Percentiles rank a stretch among this genome's conserved stretches.
Evolutionary conservation across 1,140 invertebrate species (phyloP).

Genomic region (Micrasema longulum): DNA sequence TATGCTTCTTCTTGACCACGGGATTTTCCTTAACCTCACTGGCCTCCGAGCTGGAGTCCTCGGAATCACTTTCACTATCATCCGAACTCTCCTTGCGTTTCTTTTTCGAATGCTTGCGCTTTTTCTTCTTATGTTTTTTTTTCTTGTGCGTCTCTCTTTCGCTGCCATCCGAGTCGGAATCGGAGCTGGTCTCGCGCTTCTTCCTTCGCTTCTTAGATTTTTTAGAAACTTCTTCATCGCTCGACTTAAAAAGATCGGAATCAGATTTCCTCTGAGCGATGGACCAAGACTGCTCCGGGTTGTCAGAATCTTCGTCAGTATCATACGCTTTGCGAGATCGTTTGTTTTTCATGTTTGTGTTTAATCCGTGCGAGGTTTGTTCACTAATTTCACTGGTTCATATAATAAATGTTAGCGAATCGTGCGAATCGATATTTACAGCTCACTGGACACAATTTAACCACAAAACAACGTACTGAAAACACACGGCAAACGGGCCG

Average conservation of each 20-base stretch:
- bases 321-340: constrained; percentile 21
- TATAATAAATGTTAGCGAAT: too few species aligned
- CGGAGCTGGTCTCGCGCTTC: constrained; percentile 59
- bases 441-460: too few species aligned
- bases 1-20: constrained; percentile 64
- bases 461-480: too few species aligned
- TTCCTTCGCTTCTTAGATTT: constrained; percentile 62
- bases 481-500: too few species aligned
- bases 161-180: constrained; percentile 62
- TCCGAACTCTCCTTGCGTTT: constrained; percentile 59
- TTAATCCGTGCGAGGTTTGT: too few species aligned
- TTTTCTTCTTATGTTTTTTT: constrained; percentile 67
- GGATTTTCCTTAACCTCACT: constrained; percentile 62
- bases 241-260: constrained; percentile 4
- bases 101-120: constrained; percentile 65
- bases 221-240: constrained; percentile 59
- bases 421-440: too few species aligned
- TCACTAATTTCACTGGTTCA: too few species aligned
- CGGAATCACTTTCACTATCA: constrained; percentile 55
- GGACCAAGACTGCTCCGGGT: constrained; percentile 16
- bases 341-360: constrained; percentile 36
- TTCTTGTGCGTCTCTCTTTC: constrained; percentile 62
- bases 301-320: constrained; percentile 15
- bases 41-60: constrained; percentile 57
- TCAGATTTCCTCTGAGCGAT: constrained; percentile 7